These are phyloP conservation scores for Takifugu flavidus DNA, from an alignment of 2,113 vertebrate genomes.

Conservation along the genomic window DNA sequence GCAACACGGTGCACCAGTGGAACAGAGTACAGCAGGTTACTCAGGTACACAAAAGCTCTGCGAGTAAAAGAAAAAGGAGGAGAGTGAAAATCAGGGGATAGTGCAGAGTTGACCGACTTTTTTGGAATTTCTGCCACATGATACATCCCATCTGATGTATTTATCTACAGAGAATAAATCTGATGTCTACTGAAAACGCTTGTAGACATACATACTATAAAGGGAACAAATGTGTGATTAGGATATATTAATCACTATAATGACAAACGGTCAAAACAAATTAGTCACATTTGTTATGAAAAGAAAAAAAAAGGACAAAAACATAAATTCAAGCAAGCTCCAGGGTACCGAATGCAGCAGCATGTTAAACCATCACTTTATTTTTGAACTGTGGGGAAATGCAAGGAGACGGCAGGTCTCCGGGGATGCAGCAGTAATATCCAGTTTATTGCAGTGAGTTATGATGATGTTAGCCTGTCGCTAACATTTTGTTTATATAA, in stretches of 20 bases:
- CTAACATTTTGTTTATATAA: constrained; percentile 40
- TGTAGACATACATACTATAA: not conserved
- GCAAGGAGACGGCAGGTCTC: constrained; percentile 16
- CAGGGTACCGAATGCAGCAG: constrained; percentile 33
- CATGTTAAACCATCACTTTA: constrained; percentile 20
- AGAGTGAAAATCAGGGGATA: constrained; percentile 17
- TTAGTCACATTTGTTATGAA: constrained; percentile 43
- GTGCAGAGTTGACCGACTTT: constrained; percentile 13
- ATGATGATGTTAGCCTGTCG: constrained; percentile 12
- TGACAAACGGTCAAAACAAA: constrained; percentile 13
- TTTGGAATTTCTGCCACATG: too few species aligned
- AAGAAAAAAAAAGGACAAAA: constrained; percentile 8
- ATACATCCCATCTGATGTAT: too few species aligned
- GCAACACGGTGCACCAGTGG: constrained; percentile 95
- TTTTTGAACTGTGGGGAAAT: constrained; percentile 17
- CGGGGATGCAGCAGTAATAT: constrained; percentile 26
- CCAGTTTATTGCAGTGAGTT: constrained; percentile 25
- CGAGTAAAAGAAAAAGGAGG: constrained; percentile 7
- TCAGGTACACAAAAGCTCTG: constrained; percentile 97
- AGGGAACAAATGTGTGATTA: constrained; percentile 13
- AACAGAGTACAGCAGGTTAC: constrained; percentile 94
- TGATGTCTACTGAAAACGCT: too few species aligned
- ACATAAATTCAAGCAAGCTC: constrained; percentile 27
- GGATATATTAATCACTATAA: constrained; percentile 22
- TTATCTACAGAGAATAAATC: too few species aligned